Conservation (phyloP, 2,888 invertebrate species). For the Idaea straminata region DNA sequence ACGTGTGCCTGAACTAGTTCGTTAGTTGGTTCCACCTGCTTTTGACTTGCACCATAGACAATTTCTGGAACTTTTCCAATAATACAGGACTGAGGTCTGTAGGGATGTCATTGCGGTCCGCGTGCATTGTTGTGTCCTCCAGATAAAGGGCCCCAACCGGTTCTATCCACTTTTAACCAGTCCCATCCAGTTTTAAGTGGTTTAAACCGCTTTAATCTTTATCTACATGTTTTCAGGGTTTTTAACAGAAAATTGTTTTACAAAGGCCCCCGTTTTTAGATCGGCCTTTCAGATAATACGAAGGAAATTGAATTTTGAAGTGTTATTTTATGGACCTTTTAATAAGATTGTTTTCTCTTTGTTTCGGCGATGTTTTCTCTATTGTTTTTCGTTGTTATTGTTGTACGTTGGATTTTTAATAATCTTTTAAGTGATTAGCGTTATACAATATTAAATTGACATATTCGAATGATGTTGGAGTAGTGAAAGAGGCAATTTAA, state of each 20-base stretch:
- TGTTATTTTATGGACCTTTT: neutral
- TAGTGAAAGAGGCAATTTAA: too few relatives aligned
- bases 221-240: constrained; percentile 20
- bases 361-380: neutral
- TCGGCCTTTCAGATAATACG: constrained; percentile 24
- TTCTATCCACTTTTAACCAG: constrained; percentile 36
- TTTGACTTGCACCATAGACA: constrained; percentile 34
- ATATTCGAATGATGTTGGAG: neutral
- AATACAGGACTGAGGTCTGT: constrained; percentile 52
- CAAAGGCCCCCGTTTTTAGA: constrained; percentile 35
- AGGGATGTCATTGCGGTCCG: constrained; percentile 59
- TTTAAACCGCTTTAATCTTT: constrained; percentile 35
- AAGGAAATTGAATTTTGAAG: constrained; percentile 1
- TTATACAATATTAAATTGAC: neutral
- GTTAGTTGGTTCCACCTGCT: constrained; percentile 15
- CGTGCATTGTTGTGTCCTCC: constrained; percentile 58
- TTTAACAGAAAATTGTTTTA: constrained; percentile 34
- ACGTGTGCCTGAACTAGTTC: too few relatives aligned
- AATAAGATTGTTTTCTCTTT: neutral
- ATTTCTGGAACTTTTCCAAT: constrained; percentile 70
- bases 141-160: constrained; percentile 47
- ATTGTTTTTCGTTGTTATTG: neutral
- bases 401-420: neutral
- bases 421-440: neutral
- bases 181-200: constrained; percentile 47